A percentile compares a stretch with the other conserved stretches of the same genome.
Evolutionary conservation across 2,888 invertebrate genomes (phyloP).

Genomic region (Meteorus cinctellus): DNA sequence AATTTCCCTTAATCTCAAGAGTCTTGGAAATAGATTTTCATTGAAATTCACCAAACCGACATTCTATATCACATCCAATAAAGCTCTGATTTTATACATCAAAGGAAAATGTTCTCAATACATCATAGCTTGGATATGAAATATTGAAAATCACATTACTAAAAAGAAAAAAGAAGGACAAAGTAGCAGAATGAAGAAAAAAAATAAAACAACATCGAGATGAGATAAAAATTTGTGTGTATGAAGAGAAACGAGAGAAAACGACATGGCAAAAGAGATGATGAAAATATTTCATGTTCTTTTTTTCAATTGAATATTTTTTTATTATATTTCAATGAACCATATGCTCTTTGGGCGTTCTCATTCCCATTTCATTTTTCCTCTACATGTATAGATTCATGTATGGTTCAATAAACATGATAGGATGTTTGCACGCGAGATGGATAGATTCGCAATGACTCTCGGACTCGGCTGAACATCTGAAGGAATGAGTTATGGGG

Average conservation of each 20-base stretch:
- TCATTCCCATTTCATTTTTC: conserved; percentile 26
- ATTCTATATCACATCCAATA: conserved; percentile 56
- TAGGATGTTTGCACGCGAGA: conserved; percentile 40
- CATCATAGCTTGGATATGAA: conserved; percentile 14
- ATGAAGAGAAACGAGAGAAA: neutral
- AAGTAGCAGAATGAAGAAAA: neutral
- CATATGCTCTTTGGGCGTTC: conserved; percentile 27
- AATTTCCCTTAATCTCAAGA: conserved; percentile 65
- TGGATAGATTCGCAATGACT: conserved; percentile 34
- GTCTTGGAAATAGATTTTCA: neutral
- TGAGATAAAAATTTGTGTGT: conserved; percentile 13
- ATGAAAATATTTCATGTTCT: conserved; percentile 2
- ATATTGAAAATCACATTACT: conserved; percentile 32
- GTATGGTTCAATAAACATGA: conserved; percentile 24
- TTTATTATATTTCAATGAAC: neutral
- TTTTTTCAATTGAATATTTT: conserved; percentile 33
- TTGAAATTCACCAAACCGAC: conserved; percentile 36
- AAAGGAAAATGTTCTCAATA: conserved; percentile 53
- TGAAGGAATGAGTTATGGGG: conserved; percentile 68
- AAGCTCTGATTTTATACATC: conserved; percentile 61
- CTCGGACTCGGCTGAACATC: conserved; percentile 58
- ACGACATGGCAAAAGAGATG: neutral
- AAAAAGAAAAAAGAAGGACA: too few relatives aligned
- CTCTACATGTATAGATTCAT: conserved; percentile 7
- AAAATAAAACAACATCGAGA: conserved; percentile 8